Evolutionary conservation across 2,888 invertebrate genomes (phyloP).

Genomic region (Leptura quadrifasciata): DNA sequence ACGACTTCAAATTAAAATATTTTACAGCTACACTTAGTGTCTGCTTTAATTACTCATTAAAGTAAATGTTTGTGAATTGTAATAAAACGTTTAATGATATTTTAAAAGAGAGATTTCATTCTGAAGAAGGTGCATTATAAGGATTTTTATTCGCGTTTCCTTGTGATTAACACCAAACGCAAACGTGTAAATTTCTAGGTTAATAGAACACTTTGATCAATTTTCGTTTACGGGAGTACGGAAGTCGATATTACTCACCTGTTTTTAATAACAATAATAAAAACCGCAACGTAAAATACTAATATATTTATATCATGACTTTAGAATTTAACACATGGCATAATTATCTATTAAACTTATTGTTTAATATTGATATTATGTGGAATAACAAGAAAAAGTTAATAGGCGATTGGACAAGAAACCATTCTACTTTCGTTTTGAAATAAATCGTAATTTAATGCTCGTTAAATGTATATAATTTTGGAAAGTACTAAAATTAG

Average conservation of each 20-base stretch:
- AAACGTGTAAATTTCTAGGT: slow-evolving; percentile 20
- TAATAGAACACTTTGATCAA: slow-evolving; percentile 31
- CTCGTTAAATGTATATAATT: slow-evolving; percentile 59
- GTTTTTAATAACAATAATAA: slow-evolving; percentile 24
- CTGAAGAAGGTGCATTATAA: background rate
- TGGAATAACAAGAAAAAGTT: slow-evolving; percentile 44
- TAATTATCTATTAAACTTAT: slow-evolving; percentile 22
- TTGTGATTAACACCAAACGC: background rate
- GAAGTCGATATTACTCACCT: slow-evolving; percentile 21
- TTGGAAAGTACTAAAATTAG: slow-evolving; percentile 58
- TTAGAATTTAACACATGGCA: slow-evolving; percentile 24
- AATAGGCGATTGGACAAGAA: slow-evolving; percentile 46
- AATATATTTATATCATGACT: slow-evolving; percentile 1
- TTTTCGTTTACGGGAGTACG: slow-evolving; percentile 32
- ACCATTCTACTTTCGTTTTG: slow-evolving; percentile 56
- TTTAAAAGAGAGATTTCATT: background rate
- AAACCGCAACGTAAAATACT: slow-evolving; percentile 26
- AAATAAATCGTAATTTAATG: slow-evolving; percentile 61
- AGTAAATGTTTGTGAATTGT: slow-evolving; percentile 7
- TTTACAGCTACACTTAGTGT: slow-evolving; percentile 21
- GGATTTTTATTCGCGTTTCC: background rate
- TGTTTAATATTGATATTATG: slow-evolving; percentile 33
- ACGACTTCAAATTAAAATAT: slow-evolving; percentile 5
- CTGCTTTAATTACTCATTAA: background rate
- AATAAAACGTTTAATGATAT: slow-evolving; percentile 1